Evolutionary conservation across 2,888 invertebrate genomes (phyloP), one percentile per base, ranked within the genome.

Genomic region (Spicauda simplicius): DNA sequence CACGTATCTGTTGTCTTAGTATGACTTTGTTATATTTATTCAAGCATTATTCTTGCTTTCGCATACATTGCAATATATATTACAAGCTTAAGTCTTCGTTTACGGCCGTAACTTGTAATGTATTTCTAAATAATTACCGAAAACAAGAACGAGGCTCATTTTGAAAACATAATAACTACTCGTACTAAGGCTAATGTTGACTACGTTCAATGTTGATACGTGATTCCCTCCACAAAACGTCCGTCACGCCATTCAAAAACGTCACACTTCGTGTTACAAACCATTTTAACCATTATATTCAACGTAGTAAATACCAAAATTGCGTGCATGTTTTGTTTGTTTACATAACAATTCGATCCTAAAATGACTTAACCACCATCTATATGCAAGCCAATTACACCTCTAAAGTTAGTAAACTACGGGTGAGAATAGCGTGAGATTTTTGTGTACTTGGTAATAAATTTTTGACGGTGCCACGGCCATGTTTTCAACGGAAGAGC

Each of bases 401-500:
- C 16, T 18, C 12, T 25, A 25, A 25, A 25, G 25, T 25, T 33
- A 16, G 6, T 2, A n/a, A 8, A 11, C 10, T 62, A 62, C 14
- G n/a, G 41, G n/a, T 54, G 1, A 16, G 4, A 41, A 54, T 62
- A 16, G 16, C 25, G 41, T 54, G 41, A 6, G 7, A 2, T 25
- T 20, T 5, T n/a, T 12, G 1, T 16, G 55, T 20, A 37, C 18
- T 45, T 54, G 19, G 33, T 20, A 16, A 11, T 5, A 33, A 18
- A 25, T 25, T 8, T 12, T 16, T 16, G 20, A 7, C 25, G 5
- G 37, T 14, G n/a, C 19, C 16, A n/a, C 62, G 37, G 41, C 62
- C 62, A 62, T 62, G 62, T 62, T 62, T 53, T 62, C 41, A 45
- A 20, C n/a, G 62, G 41, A 62, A 62, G 68, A 64, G 69, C 69